These are phyloP conservation scores for Elephas maximus DNA, from an alignment of 2,113 vertebrate genomes.

Conservation along the genomic window DNA sequence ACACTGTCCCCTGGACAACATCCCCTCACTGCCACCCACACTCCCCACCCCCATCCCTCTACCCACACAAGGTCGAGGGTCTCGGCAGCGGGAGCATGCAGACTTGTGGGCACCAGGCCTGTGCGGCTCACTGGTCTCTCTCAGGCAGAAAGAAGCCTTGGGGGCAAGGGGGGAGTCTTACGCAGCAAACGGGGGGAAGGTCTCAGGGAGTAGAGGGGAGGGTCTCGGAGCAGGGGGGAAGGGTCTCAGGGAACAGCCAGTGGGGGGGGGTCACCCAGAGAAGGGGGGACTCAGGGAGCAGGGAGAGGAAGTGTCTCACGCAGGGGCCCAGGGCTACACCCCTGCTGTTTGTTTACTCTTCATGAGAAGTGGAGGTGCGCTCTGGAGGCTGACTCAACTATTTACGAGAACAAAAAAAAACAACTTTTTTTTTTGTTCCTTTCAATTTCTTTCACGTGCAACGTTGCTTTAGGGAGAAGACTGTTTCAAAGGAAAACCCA, in stretches of 20 bases:
- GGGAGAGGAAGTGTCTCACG: neutral
- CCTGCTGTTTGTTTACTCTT: neutral
- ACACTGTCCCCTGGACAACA: neutral
- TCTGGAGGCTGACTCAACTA: neutral
- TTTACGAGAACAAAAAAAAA: neutral
- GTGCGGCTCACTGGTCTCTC: too few relatives aligned
- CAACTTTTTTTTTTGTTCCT: neutral
- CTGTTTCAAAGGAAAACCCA: neutral
- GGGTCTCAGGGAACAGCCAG: too few relatives aligned
- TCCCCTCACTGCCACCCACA: neutral
- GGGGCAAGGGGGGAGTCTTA: too few relatives aligned
- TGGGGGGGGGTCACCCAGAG: too few relatives aligned
- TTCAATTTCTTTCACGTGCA: neutral
- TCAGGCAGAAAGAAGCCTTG: too few relatives aligned
- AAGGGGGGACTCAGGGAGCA: too few relatives aligned
- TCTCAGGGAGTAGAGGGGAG: too few relatives aligned
- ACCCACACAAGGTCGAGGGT: neutral
- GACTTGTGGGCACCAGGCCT: too few relatives aligned
- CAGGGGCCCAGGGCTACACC: neutral
- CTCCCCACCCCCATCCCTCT: neutral
- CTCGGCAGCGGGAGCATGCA: too few relatives aligned
- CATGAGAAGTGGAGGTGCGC: neutral
- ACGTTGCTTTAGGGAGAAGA: neutral
- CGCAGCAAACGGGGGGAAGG: too few relatives aligned
- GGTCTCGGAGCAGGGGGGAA: neutral